These are phyloP conservation scores for Siniperca undulata DNA, from an alignment of 2,797 vertebrate genomes.

Conservation along the genomic window DNA sequence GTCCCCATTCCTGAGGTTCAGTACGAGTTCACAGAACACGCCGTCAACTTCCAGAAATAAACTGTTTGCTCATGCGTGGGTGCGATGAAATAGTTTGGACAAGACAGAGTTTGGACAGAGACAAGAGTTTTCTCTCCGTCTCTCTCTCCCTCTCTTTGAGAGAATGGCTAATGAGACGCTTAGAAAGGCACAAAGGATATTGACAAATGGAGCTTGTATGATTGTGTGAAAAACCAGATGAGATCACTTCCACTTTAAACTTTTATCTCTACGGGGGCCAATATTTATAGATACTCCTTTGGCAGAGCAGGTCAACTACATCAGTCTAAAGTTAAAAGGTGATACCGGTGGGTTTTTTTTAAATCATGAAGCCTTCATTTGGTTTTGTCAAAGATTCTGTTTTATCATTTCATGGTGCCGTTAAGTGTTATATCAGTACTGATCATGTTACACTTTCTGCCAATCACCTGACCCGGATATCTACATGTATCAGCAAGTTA, in stretches of 20 bases:
- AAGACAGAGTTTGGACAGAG: constrained; percentile 68
- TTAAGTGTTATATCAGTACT: not conserved
- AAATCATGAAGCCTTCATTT: not conserved
- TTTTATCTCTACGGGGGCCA: not conserved
- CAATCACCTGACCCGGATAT: not conserved
- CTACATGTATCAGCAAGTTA: too few relatives aligned
- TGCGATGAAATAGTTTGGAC: constrained; percentile 81
- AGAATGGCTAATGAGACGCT: constrained; percentile 26
- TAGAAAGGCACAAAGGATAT: constrained; percentile 39
- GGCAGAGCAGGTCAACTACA: not conserved
- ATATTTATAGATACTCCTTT: constrained; percentile 23
- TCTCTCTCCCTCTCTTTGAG: constrained; percentile 33
- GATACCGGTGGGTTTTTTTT: not conserved
- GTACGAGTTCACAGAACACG: constrained; percentile 81
- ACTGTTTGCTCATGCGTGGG: constrained; percentile 86
- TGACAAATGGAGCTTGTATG: constrained; percentile 16
- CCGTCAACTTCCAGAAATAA: constrained; percentile 85
- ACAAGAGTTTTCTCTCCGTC: constrained; percentile 71
- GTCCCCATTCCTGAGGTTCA: constrained; percentile 83
- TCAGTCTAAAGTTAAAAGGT: constrained; percentile 6
- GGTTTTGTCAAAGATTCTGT: not conserved
- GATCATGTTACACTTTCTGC: not conserved
- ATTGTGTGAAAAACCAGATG: constrained; percentile 12
- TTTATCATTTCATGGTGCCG: not conserved
- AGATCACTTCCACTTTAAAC: constrained; percentile 27